These are phyloP conservation scores for Saturnia japonica DNA, from an alignment of 2,888 invertebrate genomes.

Conservation along the genomic window DNA sequence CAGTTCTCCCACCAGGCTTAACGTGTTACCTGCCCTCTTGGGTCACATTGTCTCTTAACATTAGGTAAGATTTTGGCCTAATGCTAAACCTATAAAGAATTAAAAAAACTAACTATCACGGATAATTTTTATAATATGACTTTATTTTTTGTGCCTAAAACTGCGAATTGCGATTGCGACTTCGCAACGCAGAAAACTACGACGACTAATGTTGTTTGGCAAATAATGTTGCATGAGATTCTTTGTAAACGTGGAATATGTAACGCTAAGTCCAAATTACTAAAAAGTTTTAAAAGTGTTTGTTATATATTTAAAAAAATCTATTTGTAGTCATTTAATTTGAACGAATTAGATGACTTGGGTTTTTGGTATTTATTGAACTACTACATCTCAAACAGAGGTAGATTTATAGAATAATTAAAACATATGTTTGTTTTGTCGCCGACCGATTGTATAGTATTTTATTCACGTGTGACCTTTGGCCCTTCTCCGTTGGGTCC, in stretches of 20 bases:
- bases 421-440: conserved; percentile 24
- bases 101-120: too few relatives aligned
- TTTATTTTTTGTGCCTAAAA: not conserved
- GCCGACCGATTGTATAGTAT: conserved; percentile 40
- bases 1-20: too few relatives aligned
- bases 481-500: conserved; percentile 49
- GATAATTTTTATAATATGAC: too few relatives aligned
- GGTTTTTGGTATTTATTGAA: not conserved
- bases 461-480: conserved; percentile 69
- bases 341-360: not conserved
- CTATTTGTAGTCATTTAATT: not conserved
- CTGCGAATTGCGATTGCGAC: too few relatives aligned
- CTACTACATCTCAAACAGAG: conserved; percentile 19
- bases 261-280: not conserved
- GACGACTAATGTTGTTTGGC: too few relatives aligned
- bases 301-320: not conserved
- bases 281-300: not conserved
- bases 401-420: conserved; percentile 18
- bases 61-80: too few relatives aligned
- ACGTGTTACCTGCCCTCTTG: too few relatives aligned
- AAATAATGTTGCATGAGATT: not conserved
- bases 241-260: not conserved
- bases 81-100: too few relatives aligned
- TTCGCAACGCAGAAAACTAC: too few relatives aligned
- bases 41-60: too few relatives aligned